A percentile compares a stretch with the other conserved stretches of the same genome.
These are phyloP conservation scores for Busseola fusca DNA, from an alignment of 2,888 invertebrate species.

Conservation along the genomic window DNA sequence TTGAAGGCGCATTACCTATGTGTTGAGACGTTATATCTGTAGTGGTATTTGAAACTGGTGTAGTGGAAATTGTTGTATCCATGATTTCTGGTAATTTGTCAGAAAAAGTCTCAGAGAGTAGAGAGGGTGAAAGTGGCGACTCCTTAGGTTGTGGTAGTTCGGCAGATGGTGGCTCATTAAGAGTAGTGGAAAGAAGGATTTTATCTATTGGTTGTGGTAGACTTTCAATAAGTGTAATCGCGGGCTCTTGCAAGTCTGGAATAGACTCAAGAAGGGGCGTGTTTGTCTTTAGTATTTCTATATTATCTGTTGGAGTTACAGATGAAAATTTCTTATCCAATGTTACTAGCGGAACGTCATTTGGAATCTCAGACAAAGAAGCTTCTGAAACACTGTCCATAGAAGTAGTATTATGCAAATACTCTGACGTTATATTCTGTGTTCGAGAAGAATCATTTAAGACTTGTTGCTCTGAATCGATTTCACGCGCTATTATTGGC, in stretches of 20 bases:
- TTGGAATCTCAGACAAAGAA: neutral
- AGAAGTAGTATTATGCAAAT: slow-evolving; percentile 4
- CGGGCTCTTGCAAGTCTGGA: neutral
- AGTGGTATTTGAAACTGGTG: neutral
- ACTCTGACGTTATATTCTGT: slow-evolving; percentile 5
- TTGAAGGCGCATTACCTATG: neutral
- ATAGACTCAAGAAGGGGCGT: neutral
- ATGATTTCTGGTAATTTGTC: neutral
- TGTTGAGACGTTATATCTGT: neutral
- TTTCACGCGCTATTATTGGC: slow-evolving; percentile 20
- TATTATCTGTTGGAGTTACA: neutral
- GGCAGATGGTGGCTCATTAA: neutral
- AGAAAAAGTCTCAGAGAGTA: neutral
- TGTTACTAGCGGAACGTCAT: neutral
- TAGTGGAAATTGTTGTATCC: neutral
- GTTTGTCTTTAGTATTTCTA: neutral
- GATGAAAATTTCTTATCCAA: neutral
- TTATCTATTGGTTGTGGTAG: neutral
- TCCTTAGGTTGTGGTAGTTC: neutral
- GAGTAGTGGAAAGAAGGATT: neutral
- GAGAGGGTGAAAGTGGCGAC: neutral
- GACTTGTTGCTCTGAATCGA: neutral
- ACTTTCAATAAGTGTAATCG: neutral
- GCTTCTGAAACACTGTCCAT: neutral
- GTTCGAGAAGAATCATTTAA: neutral